phyloP scores from a whole-genome alignment of 1,140 invertebrate genomes.

The Neuroterus valhalla region DNA sequence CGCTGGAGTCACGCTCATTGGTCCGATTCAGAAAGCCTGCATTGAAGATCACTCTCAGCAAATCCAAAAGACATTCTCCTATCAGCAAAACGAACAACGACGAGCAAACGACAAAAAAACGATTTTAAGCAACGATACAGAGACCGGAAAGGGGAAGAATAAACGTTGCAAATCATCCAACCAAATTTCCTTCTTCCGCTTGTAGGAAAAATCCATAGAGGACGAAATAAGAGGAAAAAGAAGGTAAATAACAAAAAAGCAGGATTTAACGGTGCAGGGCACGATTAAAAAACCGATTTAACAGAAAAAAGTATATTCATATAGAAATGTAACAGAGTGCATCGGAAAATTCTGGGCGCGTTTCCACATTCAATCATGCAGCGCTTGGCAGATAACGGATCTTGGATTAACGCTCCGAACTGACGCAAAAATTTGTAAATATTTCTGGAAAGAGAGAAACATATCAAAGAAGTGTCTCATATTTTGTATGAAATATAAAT shows the following conservation, averaged over 20 bases:
- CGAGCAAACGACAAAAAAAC: constrained; percentile 53
- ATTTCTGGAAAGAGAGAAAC: constrained; percentile 60
- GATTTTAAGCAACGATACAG: constrained; percentile 51
- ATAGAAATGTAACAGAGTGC: constrained; percentile 52
- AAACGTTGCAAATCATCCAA: constrained; percentile 56
- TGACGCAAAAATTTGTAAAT: constrained; percentile 69
- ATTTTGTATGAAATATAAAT: constrained; percentile 12
- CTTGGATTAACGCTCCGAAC: constrained; percentile 64
- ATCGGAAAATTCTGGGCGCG: constrained; percentile 50
- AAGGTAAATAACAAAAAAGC: constrained; percentile 41
- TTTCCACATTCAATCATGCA: constrained; percentile 63
- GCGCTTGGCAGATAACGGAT: constrained; percentile 35
- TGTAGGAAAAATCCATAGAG: constrained; percentile 20
- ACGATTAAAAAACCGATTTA: constrained; percentile 44
- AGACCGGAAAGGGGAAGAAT: constrained; percentile 46
- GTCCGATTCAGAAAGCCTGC: constrained; percentile 42
- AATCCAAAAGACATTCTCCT: constrained; percentile 42
- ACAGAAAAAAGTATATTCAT: constrained; percentile 38
- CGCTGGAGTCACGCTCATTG: constrained; percentile 58
- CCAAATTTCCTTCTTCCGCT: constrained; percentile 54
- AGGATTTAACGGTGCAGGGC: constrained; percentile 37
- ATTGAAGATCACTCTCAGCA: constrained; percentile 31
- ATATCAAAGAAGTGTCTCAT: too few relatives aligned
- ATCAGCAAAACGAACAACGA: constrained; percentile 44
- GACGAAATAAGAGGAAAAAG: constrained; percentile 4